phyloP scores from a whole-genome alignment of 1,140 invertebrate genomes.

The Monomorium pharaonis region DNA sequence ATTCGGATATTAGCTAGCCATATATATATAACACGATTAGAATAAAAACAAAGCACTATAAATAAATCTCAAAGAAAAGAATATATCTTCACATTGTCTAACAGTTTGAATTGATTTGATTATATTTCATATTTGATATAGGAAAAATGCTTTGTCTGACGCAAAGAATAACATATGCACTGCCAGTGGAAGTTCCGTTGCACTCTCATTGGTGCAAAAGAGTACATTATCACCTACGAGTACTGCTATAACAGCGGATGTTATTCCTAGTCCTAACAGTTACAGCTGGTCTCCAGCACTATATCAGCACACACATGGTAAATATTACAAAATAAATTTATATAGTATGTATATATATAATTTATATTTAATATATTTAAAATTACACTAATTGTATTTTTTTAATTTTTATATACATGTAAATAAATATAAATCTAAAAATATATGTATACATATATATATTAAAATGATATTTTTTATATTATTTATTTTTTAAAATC shows the following conservation, averaged over 20 bases:
- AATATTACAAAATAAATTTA: constrained; percentile 5
- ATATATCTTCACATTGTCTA: not conserved
- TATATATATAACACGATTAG: not conserved
- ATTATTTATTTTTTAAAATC: not conserved
- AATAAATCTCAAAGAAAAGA: constrained; percentile 24
- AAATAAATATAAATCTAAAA: not conserved
- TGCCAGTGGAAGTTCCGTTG: constrained; percentile 64
- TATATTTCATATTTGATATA: constrained; percentile 48
- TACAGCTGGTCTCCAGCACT: constrained; percentile 79
- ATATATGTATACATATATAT: constrained; percentile 30
- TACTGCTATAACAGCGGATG: constrained; percentile 64
- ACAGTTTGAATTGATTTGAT: not conserved
- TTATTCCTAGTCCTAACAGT: constrained; percentile 75
- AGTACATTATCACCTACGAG: constrained; percentile 67
- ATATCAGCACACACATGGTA: constrained; percentile 79
- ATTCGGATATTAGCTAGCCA: constrained; percentile 27
- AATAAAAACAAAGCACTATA: not conserved
- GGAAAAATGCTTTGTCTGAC: constrained; percentile 72
- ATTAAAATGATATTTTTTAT: constrained; percentile 10
- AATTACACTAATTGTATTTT: no score
- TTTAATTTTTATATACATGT: not conserved
- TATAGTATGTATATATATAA: constrained; percentile 33
- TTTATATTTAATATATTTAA: constrained; percentile 18
- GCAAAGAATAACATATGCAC: constrained; percentile 62
- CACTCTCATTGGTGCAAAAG: constrained; percentile 70